These are phyloP conservation scores for Stichopus horrens DNA, from an alignment of 53 echinoderm and acorn worm species.

Conservation along the genomic window DNA sequence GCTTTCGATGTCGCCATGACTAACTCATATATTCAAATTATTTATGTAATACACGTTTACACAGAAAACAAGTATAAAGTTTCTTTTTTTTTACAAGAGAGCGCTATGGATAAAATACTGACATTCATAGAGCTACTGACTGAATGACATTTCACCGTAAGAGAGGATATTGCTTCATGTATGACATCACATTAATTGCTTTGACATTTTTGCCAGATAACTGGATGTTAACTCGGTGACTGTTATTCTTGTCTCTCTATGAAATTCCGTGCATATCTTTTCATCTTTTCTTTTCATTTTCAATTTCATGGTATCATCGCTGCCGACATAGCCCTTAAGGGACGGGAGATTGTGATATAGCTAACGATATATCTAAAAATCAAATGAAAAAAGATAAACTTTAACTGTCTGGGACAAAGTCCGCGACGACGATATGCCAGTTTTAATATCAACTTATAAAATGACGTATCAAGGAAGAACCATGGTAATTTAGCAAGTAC, in stretches of 20 bases:
- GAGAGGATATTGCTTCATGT: neutral
- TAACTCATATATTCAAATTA: too few species aligned
- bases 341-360: neutral
- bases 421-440: too few species aligned
- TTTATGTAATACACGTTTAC: too few species aligned
- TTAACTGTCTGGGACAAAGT: too few species aligned
- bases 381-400: neutral
- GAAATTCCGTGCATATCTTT: neutral
- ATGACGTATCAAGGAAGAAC: too few species aligned
- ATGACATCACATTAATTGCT: neutral
- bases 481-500: too few species aligned
- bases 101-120: too few species aligned
- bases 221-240: neutral
- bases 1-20: too few species aligned
- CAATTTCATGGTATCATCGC: neutral
- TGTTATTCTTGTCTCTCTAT: neutral
- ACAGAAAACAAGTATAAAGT: too few species aligned
- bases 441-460: too few species aligned
- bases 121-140: neutral
- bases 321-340: neutral
- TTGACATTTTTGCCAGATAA: neutral
- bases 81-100: too few species aligned
- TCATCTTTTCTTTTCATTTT: neutral
- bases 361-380: neutral
- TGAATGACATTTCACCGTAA: neutral